These are phyloP conservation scores for Ophion slaviceki DNA, from an alignment of 2,888 invertebrate genomes.

Conservation along the genomic window DNA sequence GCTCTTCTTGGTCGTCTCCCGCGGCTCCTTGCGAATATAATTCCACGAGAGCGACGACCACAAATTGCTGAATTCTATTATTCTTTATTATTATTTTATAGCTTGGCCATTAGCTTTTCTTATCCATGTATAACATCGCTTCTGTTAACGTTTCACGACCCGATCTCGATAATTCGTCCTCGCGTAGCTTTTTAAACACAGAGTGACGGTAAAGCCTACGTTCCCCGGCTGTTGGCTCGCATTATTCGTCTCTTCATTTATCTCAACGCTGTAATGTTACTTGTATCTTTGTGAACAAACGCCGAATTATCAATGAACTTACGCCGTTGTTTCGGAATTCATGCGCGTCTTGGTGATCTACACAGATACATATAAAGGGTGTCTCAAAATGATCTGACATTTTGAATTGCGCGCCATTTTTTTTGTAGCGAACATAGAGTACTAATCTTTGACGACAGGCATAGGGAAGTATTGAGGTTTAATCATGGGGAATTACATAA, in stretches of 20 bases:
- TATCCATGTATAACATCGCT: slow-evolving; percentile 35
- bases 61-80: slow-evolving; percentile 67
- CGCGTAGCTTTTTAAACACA: neutral
- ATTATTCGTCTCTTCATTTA: slow-evolving; percentile 15
- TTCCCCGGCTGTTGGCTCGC: slow-evolving; percentile 52
- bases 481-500: no score
- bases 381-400: no score
- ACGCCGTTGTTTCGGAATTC: no score
- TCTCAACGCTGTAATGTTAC: neutral
- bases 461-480: no score
- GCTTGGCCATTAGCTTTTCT: slow-evolving; percentile 22
- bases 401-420: no score
- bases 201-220: slow-evolving; percentile 60
- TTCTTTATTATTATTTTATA: slow-evolving; percentile 66
- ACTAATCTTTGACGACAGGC: no score
- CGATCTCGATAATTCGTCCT: slow-evolving; percentile 45
- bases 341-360: no score
- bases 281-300: neutral
- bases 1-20: slow-evolving; percentile 32
- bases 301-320: no score
- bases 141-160: slow-evolving; percentile 55
- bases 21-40: slow-evolving; percentile 51
- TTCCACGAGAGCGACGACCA: slow-evolving; percentile 46
- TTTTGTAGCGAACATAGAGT: no score
- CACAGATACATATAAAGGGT: no score